These are phyloP conservation scores for Vollenhovia emeryi DNA, from an alignment of 1,140 invertebrate species.

Conservation along the genomic window DNA sequence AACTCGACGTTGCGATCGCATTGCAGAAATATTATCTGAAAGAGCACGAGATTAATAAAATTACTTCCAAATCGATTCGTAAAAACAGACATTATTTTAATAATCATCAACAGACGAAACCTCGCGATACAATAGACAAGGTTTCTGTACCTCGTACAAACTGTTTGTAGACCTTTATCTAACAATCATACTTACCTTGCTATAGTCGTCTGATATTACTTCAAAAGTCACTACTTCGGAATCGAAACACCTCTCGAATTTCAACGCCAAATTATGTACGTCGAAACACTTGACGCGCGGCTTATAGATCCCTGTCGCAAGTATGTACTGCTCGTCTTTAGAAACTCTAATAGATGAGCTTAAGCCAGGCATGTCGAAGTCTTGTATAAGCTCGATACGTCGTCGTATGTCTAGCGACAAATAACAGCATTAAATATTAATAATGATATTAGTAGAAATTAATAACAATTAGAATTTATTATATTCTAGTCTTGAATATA, in stretches of 20 bases:
- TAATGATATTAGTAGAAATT: too few species aligned
- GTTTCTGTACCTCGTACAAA: neutral
- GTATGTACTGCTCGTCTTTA: slow-evolving; percentile 96
- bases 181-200: slow-evolving; percentile 88
- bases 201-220: slow-evolving; percentile 95
- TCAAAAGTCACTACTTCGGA: slow-evolving; percentile 96
- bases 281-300: slow-evolving; percentile 98
- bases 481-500: too few species aligned
- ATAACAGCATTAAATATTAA: slow-evolving; percentile 46
- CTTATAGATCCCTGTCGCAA: slow-evolving; percentile 98
- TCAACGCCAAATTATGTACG: slow-evolving; percentile 97
- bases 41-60: slow-evolving; percentile 48
- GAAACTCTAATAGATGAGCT: slow-evolving; percentile 94
- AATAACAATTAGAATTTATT: too few species aligned
- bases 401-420: slow-evolving; percentile 90
- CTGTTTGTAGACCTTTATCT: slow-evolving; percentile 13
- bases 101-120: slow-evolving; percentile 17
- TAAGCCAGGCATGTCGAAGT: slow-evolving; percentile 99
- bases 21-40: slow-evolving; percentile 92
- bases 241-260: slow-evolving; percentile 99
- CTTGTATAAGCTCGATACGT: slow-evolving; percentile 98
- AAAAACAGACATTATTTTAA: neutral
- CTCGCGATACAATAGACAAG: slow-evolving; percentile 6
- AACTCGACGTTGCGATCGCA: slow-evolving; percentile 97
- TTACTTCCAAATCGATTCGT: neutral